Percentiles rank a stretch among this genome's conserved stretches.
phyloP scores from a whole-genome alignment of 2,797 vertebrate genomes.

The Mus caroli region DNA sequence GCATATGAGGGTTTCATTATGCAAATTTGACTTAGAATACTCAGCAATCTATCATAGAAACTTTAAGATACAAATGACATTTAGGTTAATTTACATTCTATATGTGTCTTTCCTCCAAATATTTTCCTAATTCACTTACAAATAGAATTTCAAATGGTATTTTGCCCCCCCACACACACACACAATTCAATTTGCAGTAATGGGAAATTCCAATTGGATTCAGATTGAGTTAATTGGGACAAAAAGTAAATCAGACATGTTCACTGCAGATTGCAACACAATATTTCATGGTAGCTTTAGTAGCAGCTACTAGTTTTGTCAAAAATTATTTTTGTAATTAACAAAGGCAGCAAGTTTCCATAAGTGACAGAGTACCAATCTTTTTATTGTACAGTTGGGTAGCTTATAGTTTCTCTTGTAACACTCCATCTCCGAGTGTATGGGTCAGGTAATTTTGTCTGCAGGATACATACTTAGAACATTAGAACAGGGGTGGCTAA shows the following conservation, averaged over 20 bases:
- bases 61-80: slow-evolving; percentile 13
- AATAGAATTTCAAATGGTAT: background rate
- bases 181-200: background rate
- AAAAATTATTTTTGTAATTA: background rate
- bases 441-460: background rate
- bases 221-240: background rate
- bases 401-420: background rate
- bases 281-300: background rate
- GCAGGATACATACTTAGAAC: background rate
- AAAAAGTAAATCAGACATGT: background rate
- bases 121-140: background rate
- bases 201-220: slow-evolving; percentile 3
- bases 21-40: slow-evolving; percentile 48
- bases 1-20: slow-evolving; percentile 24
- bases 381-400: background rate
- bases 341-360: background rate
- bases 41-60: background rate
- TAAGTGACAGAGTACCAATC: background rate
- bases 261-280: background rate
- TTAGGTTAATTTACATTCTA: background rate
- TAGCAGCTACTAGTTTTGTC: background rate
- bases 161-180: background rate
- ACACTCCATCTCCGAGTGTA: background rate
- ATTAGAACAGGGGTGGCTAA: background rate
- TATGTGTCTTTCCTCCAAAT: background rate